A percentile compares a stretch with the other conserved stretches of the same genome.
phyloP scores from a whole-genome alignment of 2,797 vertebrate species.

The Sebastes trivittatus region DNA sequence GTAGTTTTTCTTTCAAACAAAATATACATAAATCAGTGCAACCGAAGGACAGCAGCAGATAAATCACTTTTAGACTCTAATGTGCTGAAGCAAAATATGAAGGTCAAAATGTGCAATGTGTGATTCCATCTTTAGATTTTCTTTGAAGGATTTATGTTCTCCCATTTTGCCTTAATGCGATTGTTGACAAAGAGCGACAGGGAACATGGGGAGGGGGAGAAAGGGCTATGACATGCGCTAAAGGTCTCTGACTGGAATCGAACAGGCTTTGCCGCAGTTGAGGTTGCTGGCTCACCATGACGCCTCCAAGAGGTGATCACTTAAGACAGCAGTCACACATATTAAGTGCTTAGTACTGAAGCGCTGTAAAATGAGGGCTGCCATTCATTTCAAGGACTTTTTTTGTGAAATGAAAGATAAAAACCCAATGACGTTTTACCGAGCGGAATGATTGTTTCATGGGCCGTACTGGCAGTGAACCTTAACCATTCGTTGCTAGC shows the following conservation, averaged over 20 bases:
- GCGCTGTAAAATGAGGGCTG: constrained; percentile 25
- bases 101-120: not conserved
- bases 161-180: not conserved
- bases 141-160: not conserved
- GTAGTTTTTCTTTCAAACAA: not conserved
- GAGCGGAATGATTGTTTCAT: constrained; percentile 36
- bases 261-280: constrained; percentile 36
- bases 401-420: constrained; percentile 15
- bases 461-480: constrained; percentile 30
- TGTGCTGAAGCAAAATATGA: not conserved
- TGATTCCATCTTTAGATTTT: not conserved
- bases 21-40: not conserved
- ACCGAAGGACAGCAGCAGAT: not conserved
- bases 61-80: not conserved
- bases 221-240: constrained; percentile 22
- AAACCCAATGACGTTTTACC: constrained; percentile 17
- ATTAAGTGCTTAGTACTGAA: constrained; percentile 43
- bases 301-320: constrained; percentile 55
- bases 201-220: not conserved
- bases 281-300: constrained; percentile 44
- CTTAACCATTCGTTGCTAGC: constrained; percentile 33
- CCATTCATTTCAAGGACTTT: constrained; percentile 44
- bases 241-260: constrained; percentile 43
- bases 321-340: constrained; percentile 57
- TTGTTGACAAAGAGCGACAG: constrained; percentile 14